Evolutionary conservation across 2,888 invertebrate genomes (phyloP).

Genomic region (Rhagophthalmus giganteus): DNA sequence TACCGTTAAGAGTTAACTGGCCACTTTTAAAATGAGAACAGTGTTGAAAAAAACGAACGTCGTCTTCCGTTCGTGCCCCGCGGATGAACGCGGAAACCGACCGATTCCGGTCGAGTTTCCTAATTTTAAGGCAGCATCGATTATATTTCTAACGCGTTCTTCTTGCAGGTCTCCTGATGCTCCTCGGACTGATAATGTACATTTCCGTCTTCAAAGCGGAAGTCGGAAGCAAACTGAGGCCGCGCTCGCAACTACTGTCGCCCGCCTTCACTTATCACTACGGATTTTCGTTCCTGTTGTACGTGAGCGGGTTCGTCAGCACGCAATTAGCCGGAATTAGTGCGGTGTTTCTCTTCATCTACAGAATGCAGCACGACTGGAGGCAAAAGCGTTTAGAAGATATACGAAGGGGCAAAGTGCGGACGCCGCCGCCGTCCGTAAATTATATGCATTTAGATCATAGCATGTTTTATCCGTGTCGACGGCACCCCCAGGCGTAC

Average conservation of each 20-base stretch:
- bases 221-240: slow-evolving; percentile 82
- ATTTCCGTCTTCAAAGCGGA: slow-evolving; percentile 91
- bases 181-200: slow-evolving; percentile 89
- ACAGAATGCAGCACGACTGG: slow-evolving; percentile 69
- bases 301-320: slow-evolving; percentile 81
- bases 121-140: too few species aligned
- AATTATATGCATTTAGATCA: slow-evolving; percentile 48
- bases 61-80: too few species aligned
- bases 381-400: slow-evolving; percentile 58
- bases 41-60: too few species aligned
- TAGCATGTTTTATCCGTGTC: slow-evolving; percentile 52
- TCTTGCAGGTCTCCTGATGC: slow-evolving; percentile 80
- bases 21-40: background rate
- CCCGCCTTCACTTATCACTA: slow-evolving; percentile 84
- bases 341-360: slow-evolving; percentile 85
- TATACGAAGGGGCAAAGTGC: slow-evolving; percentile 59
- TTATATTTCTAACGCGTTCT: slow-evolving; percentile 17
- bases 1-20: too few species aligned
- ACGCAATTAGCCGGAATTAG: slow-evolving; percentile 85
- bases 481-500: slow-evolving; percentile 56
- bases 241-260: slow-evolving; percentile 75
- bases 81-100: too few species aligned
- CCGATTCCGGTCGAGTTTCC: too few species aligned
- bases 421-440: slow-evolving; percentile 48
- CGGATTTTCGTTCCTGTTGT: slow-evolving; percentile 85